These are phyloP conservation scores for Gambusia yucatana DNA, from an alignment of 2,797 vertebrate genomes.

Conservation along the genomic window DNA sequence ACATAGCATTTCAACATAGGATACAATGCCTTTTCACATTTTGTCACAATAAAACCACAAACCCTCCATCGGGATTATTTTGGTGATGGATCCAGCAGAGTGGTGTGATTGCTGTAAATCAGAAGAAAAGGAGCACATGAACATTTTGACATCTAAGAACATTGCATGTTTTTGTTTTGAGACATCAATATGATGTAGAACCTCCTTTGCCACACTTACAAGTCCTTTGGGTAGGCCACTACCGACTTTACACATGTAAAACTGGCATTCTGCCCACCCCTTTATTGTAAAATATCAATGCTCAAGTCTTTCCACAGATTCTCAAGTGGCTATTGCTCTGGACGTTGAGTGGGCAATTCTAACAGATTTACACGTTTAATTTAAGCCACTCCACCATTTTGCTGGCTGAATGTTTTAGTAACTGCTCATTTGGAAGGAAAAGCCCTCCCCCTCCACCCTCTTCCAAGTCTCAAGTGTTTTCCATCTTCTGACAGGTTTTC, in stretches of 20 bases:
- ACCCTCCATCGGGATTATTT: not conserved
- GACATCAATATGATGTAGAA: not conserved
- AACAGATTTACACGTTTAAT: not conserved
- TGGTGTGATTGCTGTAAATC: not conserved
- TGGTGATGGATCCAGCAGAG: not conserved
- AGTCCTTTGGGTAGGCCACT: not conserved
- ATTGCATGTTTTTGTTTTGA: not conserved
- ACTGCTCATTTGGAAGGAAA: not conserved
- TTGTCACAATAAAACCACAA: not conserved
- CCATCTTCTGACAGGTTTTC: not conserved
- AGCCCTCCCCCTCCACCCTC: not conserved
- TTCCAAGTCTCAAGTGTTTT: not conserved
- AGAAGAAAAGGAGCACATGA: not conserved
- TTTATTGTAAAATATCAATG: not conserved
- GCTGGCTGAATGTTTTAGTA: not conserved
- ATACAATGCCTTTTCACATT: not conserved
- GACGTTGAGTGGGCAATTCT: not conserved
- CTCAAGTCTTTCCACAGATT: not conserved
- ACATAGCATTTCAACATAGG: not conserved
- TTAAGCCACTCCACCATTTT: not conserved
- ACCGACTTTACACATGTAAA: not conserved
- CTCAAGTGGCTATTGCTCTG: not conserved
- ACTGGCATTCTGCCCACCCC: not conserved
- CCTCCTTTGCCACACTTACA: not conserved
- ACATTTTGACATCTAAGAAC: not conserved